phyloP scores from a whole-genome alignment of 1,140 invertebrate genomes.

The Drosophila rhopaloa region DNA sequence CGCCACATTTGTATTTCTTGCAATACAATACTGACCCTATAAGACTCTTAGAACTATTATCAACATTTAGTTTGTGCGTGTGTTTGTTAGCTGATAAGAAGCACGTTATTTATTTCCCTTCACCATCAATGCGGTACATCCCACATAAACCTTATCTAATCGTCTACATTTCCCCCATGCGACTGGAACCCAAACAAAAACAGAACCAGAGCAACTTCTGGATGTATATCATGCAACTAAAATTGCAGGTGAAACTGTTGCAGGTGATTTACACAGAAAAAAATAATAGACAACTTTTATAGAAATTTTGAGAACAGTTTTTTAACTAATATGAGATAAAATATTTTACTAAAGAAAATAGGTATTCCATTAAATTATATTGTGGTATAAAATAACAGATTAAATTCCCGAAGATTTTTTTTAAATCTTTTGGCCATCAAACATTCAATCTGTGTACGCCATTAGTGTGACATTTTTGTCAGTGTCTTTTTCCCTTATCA shows the following conservation, averaged over 20 bases:
- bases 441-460: neutral
- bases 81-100: slow-evolving; percentile 46
- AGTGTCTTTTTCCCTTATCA: slow-evolving; percentile 49
- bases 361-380: too few relatives aligned
- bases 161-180: slow-evolving; percentile 42
- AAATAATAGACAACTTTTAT: neutral
- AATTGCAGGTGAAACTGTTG: slow-evolving; percentile 28
- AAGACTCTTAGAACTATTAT: slow-evolving; percentile 33
- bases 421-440: neutral
- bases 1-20: slow-evolving; percentile 18
- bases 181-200: slow-evolving; percentile 53
- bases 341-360: too few relatives aligned
- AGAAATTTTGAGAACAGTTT: too few relatives aligned
- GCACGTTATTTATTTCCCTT: slow-evolving; percentile 7
- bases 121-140: neutral
- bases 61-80: slow-evolving; percentile 14
- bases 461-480: neutral
- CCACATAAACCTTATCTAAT: slow-evolving; percentile 68
- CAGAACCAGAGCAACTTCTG: slow-evolving; percentile 26
- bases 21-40: slow-evolving; percentile 39
- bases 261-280: neutral
- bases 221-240: slow-evolving; percentile 30
- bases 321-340: too few relatives aligned
- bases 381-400: too few relatives aligned
- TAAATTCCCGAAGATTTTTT: too few relatives aligned